A percentile compares a stretch with the other conserved stretches of the same genome.
Evolutionary conservation across 2,888 invertebrate species (phyloP).

Genomic region (Ditula angustiorana): DNA sequence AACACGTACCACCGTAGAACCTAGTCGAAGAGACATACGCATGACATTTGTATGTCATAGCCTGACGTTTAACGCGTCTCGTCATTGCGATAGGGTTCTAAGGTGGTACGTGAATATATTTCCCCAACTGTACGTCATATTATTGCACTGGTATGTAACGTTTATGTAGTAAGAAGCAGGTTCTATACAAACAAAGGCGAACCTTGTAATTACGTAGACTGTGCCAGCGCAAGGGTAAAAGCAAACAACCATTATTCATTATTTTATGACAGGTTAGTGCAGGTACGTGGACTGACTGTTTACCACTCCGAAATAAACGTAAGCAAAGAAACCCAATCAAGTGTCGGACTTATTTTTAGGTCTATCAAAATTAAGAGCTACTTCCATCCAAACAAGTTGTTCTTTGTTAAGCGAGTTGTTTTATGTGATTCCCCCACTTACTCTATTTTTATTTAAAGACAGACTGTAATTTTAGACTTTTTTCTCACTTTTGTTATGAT

Average conservation of each 20-base stretch:
- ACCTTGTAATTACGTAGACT: neutral
- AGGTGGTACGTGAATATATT: too few relatives aligned
- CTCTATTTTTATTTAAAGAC: too few relatives aligned
- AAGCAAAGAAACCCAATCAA: conserved; percentile 9
- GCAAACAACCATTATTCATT: conserved; percentile 19
- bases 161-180: too few relatives aligned
- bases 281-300: conserved; percentile 7
- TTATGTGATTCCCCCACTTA: neutral
- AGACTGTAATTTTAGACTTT: too few relatives aligned
- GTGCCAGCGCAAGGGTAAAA: neutral
- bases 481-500: too few relatives aligned
- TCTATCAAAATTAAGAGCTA: neutral
- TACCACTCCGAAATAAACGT: neutral
- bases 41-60: too few relatives aligned
- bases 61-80: too few relatives aligned
- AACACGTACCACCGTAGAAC: too few relatives aligned
- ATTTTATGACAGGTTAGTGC: conserved; percentile 30
- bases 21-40: too few relatives aligned
- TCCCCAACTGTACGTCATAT: too few relatives aligned
- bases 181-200: conserved; percentile 3
- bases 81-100: too few relatives aligned
- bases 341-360: conserved; percentile 5
- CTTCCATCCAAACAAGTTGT: neutral
- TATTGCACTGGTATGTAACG: too few relatives aligned
- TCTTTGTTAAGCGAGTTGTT: neutral